Evolutionary conservation across 2,797 vertebrate species (phyloP), one percentile per base, ranked within the genome.

Genomic region (Fratercula arctica): DNA sequence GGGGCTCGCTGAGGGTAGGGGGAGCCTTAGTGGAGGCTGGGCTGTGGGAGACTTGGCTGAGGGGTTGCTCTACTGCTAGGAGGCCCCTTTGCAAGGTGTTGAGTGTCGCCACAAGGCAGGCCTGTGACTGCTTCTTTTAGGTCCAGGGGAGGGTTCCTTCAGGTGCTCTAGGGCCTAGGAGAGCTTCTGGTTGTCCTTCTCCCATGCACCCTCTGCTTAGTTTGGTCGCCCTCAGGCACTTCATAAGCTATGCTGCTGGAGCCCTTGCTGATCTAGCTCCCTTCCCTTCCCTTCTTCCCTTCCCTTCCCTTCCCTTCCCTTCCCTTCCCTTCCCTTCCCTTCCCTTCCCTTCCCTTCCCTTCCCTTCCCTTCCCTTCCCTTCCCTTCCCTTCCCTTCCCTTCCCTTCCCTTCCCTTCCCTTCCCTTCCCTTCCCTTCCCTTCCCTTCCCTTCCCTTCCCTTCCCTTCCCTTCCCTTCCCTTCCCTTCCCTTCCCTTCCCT

Each of bases 1-100:
- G 4, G 10, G 11, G 5, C 4, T 16, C 3, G 0, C 0, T 5
- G 1, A 3, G 4, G 8, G 28, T 0, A 1, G 45, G 3, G 29
- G 25, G 5, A 5, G 33, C 9, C 2, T 54, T 7, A 4, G 4
- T 6, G 23, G 8, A 10, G 7, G 39, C 1, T 9, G 19, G 9
- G 35, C 2, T 0, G 11, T 2, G 14, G 28, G n/a, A 6, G 8
- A 45, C 45, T 45, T 8, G 8, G 0, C 2, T 12, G 13, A n/a
- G 28, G 11, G 26, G 16, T 2, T 6, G 1, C 3, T 9, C 2
- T 31, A 10, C 5, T 45, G 11, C 6, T 0, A 1, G 10, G 31
- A 41, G 18, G 3, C 3, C 2, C 2, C 3, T 48, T 35, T 7
- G 14, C 1, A 5, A 16, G 13, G 39, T 6, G 5, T 10, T 51